These are phyloP conservation scores for Ornithoptera alexandrae DNA, from an alignment of 2,888 invertebrate species.

Conservation along the genomic window DNA sequence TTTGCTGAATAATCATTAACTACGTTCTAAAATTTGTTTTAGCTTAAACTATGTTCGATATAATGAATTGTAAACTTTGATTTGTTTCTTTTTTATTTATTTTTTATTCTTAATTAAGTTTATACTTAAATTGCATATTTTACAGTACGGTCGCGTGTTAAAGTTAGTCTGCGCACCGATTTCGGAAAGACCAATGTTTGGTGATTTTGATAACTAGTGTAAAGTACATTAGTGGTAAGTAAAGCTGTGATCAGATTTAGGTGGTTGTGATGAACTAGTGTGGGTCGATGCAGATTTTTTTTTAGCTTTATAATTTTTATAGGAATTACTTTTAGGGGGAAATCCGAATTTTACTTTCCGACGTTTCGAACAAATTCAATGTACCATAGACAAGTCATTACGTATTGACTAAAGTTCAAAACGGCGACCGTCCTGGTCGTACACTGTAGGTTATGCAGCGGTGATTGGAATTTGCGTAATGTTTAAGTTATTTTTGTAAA, in stretches of 20 bases:
- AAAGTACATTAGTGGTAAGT: conserved; percentile 55
- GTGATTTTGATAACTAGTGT: conserved; percentile 37
- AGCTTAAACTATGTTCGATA: neutral
- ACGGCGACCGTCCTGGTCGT: neutral
- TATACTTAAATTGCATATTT: neutral
- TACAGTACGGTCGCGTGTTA: neutral
- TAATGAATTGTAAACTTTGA: neutral
- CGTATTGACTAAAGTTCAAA: neutral
- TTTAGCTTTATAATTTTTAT: conserved; percentile 44
- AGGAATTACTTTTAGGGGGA: conserved; percentile 48
- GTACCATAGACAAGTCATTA: conserved; percentile 43
- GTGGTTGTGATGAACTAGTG: conserved; percentile 71
- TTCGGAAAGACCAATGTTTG: conserved; percentile 6
- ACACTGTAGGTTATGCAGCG: neutral
- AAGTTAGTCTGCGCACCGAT: conserved; percentile 5
- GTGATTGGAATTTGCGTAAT: neutral
- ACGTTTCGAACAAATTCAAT: conserved; percentile 48
- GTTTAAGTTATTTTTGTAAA: neutral
- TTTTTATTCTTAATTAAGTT: conserved; percentile 7
- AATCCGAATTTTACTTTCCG: conserved; percentile 61
- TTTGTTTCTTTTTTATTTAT: conserved; percentile 18
- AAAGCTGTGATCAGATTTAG: conserved; percentile 73
- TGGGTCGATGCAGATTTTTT: conserved; percentile 59
- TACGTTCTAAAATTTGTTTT: neutral
- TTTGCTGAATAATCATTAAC: neutral